Conservation (phyloP, 1,140 invertebrate species). For the Contarinia nasturtii region DNA sequence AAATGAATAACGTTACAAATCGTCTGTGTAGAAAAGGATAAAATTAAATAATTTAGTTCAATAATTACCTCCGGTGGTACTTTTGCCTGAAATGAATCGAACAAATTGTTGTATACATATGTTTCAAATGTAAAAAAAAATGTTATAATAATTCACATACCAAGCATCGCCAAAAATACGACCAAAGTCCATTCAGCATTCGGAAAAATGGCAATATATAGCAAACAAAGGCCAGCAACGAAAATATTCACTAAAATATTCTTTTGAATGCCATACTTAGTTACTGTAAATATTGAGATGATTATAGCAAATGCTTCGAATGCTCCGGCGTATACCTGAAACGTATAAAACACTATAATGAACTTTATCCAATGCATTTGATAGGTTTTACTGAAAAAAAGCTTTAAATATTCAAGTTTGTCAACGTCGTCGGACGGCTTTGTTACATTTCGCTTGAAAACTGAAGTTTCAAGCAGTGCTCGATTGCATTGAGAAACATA, state of each 20-base stretch:
- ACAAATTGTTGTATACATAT: too few species aligned
- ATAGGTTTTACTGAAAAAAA: not conserved
- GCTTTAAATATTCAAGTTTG: not conserved
- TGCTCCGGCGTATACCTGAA: conserved; percentile 32
- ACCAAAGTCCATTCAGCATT: conserved; percentile 23
- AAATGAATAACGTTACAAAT: too few species aligned
- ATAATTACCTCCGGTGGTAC: too few species aligned
- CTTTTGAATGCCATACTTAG: conserved; percentile 41
- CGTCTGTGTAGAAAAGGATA: too few species aligned
- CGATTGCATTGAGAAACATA: not conserved
- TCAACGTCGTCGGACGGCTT: too few species aligned
- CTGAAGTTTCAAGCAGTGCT: not conserved
- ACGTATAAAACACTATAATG: not conserved
- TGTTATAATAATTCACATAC: too few species aligned
- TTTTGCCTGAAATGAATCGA: too few species aligned
- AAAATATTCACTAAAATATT: conserved; percentile 41
- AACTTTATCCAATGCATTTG: not conserved
- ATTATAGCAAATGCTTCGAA: conserved; percentile 48
- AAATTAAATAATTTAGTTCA: too few species aligned
- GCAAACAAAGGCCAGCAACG: conserved; percentile 37
- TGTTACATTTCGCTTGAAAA: not conserved
- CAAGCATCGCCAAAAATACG: conserved; percentile 34
- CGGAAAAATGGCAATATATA: conserved; percentile 31
- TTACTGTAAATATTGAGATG: conserved; percentile 41
- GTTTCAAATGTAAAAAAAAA: too few species aligned